phyloP scores from a whole-genome alignment of 2,888 invertebrate genomes.

The Amphipyra berbera region DNA sequence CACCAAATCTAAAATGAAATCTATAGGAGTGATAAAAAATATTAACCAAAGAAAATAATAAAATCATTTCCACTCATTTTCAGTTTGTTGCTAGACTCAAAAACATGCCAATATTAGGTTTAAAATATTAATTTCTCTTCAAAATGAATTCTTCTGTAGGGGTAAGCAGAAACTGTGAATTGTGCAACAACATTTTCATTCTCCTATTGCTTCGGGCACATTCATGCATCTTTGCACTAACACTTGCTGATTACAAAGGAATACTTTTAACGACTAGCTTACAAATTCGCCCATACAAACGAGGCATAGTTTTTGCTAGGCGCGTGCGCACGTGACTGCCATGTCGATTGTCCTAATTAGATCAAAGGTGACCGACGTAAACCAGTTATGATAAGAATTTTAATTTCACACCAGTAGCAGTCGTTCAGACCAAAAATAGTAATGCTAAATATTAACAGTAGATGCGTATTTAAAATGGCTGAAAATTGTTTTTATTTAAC shows the following conservation, averaged over 20 bases:
- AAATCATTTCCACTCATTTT: too few species aligned
- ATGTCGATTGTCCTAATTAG: slow-evolving; percentile 81
- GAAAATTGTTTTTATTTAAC: not conserved
- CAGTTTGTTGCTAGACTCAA: too few species aligned
- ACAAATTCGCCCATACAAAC: slow-evolving; percentile 55
- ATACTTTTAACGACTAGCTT: slow-evolving; percentile 1
- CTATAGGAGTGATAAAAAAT: too few species aligned
- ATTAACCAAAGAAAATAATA: too few species aligned
- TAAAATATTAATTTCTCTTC: too few species aligned
- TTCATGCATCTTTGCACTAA: not conserved
- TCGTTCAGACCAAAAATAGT: slow-evolving; percentile 32
- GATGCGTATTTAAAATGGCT: slow-evolving; percentile 8
- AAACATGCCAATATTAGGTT: too few species aligned
- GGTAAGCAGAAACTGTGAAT: too few species aligned
- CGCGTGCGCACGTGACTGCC: slow-evolving; percentile 74
- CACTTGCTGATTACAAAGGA: not conserved
- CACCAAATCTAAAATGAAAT: too few species aligned
- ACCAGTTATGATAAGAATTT: slow-evolving; percentile 54
- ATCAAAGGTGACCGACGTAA: slow-evolving; percentile 80
- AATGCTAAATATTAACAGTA: slow-evolving; percentile 1
- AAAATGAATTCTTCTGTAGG: too few species aligned
- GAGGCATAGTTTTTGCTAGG: slow-evolving; percentile 70
- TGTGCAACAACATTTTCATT: too few species aligned
- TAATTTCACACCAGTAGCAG: slow-evolving; percentile 49
- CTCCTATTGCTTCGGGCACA: too few species aligned